Evolutionary conservation across 1,140 invertebrate species (phyloP), one percentile per base, ranked within the genome.

Genomic region (Galleria mellonella): DNA sequence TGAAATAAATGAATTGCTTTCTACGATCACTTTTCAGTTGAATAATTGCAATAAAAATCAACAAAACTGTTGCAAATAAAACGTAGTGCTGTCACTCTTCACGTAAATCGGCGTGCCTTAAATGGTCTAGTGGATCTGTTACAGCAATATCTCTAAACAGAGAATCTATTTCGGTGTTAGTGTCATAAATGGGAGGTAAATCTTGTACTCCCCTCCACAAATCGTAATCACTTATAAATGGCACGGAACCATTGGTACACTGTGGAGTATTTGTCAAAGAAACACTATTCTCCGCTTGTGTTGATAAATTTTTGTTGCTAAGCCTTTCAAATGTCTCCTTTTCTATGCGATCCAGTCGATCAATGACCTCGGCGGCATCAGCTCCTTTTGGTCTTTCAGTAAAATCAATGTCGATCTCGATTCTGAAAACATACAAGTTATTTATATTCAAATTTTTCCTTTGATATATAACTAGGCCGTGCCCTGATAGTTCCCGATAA

Each of bases 321-420:
- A 74, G 35, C 4, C 77, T 62, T 28, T 76, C 64, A 12, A 55
- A 54, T 0, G 77, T 84, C 44, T 84, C 81, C 9, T 53, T 74
- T 51, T 84, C 81, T 12, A 84, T 84, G 45, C 59, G 51, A 39
- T 84, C 81, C 33, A 84, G 55, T 12, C 72, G 64, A 8, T 82
- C 75, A 8, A 84, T 59, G 3, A 62, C 69, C 32, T 55, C 51
- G 2, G 60, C 44, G 3, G 79, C 51, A 52, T 83, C 79, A n/a
- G 36, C 45, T 29, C 53, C 60, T 50, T 57, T 43, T 8, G 69
- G 67, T 52, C 72, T 48, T 11, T 61, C 43, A 38, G 65, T 71
- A 23, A 79, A 74, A 45, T 82, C 69, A 2, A 83, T 74, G 15
- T 82, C 63, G 13, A 81, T 77, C 27, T 81, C 71, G 44, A 83